Conservation (phyloP, 1,140 invertebrate species). For the Acyrthosiphon pisum region DNA sequence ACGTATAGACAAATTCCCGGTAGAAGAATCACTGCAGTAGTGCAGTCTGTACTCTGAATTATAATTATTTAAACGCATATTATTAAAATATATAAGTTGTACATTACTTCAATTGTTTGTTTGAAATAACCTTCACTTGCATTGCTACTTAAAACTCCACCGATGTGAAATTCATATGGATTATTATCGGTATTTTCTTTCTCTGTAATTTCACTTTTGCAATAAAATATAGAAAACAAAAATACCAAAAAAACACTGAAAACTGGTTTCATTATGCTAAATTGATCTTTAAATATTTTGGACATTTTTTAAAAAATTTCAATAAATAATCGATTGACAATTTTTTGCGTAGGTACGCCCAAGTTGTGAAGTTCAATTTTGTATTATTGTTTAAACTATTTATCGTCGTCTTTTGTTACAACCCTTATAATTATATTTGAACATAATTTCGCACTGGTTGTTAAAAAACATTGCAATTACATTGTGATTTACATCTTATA, state of each 20-base stretch:
- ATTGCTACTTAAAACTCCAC: conserved; percentile 86
- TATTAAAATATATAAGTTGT: background rate
- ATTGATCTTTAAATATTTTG: background rate
- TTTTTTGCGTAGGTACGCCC: background rate
- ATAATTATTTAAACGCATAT: background rate
- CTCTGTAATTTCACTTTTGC: background rate
- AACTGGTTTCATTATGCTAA: background rate
- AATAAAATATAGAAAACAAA: background rate
- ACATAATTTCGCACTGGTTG: background rate
- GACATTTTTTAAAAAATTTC: background rate
- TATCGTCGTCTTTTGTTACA: background rate
- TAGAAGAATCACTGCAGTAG: background rate
- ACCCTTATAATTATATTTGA: background rate
- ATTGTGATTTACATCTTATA: background rate
- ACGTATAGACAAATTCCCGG: background rate
- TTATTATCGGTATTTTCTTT: conserved; percentile 64
- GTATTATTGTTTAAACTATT: background rate
- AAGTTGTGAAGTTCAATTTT: background rate
- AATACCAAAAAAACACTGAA: background rate
- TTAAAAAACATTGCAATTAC: background rate
- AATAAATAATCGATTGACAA: background rate
- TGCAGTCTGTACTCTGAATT: background rate
- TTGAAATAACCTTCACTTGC: conserved; percentile 79
- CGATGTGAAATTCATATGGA: conserved; percentile 82
- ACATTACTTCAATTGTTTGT: conserved; percentile 78